These are phyloP conservation scores for Drosophila parabipectinata DNA, from an alignment of 1,140 invertebrate species.

Conservation along the genomic window DNA sequence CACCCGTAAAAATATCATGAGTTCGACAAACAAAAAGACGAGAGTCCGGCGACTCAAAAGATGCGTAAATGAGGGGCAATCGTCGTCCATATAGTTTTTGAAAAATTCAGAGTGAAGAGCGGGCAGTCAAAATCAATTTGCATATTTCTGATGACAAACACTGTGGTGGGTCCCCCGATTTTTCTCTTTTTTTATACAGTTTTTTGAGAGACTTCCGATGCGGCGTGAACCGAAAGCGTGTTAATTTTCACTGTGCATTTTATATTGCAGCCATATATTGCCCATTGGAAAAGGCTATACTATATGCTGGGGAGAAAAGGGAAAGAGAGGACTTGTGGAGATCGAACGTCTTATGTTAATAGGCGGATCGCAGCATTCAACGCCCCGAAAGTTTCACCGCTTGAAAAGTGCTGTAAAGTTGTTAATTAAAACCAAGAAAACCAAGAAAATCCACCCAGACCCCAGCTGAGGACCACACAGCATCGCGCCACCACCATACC, in stretches of 20 bases:
- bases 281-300: neutral
- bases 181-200: constrained; percentile 11
- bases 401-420: constrained; percentile 74
- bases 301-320: neutral
- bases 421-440: constrained; percentile 76
- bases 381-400: constrained; percentile 74
- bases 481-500: neutral
- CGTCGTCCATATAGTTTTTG: constrained; percentile 18
- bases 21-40: constrained; percentile 64
- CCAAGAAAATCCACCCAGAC: constrained; percentile 54
- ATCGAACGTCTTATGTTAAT: constrained; percentile 79
- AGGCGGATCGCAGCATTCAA: constrained; percentile 48
- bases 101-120: constrained; percentile 12
- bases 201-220: constrained; percentile 46
- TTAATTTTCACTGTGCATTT: constrained; percentile 82
- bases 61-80: constrained; percentile 49
- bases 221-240: constrained; percentile 80
- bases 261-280: constrained; percentile 64
- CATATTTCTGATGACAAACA: constrained; percentile 76
- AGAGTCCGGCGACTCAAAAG: neutral
- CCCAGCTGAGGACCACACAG: constrained; percentile 51
- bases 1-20: constrained; percentile 74
- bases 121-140: constrained; percentile 54
- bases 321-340: constrained; percentile 24
- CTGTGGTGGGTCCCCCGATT: constrained; percentile 61